A percentile compares a stretch with the other conserved stretches of the same genome.
Conservation (phyloP, 35 echinoderm and acorn worm genomes). For the Lytechinus variegatus region DNA sequence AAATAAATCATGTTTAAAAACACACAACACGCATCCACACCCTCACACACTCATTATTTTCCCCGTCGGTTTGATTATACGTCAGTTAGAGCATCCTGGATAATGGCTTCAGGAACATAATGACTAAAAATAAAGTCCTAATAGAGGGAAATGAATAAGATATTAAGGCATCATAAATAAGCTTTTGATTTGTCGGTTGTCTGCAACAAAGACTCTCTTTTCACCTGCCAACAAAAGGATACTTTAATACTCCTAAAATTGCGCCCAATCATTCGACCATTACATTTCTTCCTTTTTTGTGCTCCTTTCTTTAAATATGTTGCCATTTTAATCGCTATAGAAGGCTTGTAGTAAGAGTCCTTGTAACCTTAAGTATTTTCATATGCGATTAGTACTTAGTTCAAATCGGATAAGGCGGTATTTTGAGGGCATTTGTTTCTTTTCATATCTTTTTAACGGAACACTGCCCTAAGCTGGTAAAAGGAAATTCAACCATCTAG, state of each 20-base stretch:
- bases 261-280: neutral
- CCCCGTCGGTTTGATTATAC: neutral
- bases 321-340: neutral
- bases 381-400: slow-evolving; percentile 22
- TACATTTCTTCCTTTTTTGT: slow-evolving; percentile 4
- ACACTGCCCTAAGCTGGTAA: slow-evolving; percentile 31
- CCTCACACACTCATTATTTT: neutral
- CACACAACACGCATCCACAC: neutral
- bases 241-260: neutral
- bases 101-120: neutral
- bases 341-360: neutral
- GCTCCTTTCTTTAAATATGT: neutral
- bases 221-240: neutral
- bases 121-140: neutral
- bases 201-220: neutral
- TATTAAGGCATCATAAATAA: neutral
- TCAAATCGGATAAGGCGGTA: slow-evolving; percentile 22
- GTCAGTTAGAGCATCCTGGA: neutral
- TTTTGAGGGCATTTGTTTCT: neutral
- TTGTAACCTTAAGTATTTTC: neutral
- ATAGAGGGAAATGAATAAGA: neutral
- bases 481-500: neutral
- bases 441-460: neutral
- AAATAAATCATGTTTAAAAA: too few relatives aligned
- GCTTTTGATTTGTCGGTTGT: neutral